These are phyloP conservation scores for Caenorhabditis tropicalis DNA, from an alignment of 1,140 invertebrate genomes.

Conservation along the genomic window DNA sequence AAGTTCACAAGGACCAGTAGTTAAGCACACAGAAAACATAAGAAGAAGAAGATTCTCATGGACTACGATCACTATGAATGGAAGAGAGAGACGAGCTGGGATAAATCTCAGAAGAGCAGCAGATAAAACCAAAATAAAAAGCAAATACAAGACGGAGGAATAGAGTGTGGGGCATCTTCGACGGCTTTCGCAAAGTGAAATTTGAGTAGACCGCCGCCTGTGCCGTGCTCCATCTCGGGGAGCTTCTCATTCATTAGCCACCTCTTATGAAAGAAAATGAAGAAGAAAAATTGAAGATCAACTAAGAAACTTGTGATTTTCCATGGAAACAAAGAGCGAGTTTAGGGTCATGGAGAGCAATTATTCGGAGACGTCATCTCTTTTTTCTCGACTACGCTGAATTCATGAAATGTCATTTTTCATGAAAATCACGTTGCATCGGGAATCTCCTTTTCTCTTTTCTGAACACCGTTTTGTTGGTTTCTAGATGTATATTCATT, in stretches of 20 bases:
- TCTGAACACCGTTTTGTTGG: background rate
- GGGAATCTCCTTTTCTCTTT: background rate
- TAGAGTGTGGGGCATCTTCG: slow-evolving; percentile 39
- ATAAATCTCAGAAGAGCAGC: slow-evolving; percentile 36
- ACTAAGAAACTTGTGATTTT: background rate
- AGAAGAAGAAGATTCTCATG: background rate
- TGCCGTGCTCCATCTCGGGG: slow-evolving; percentile 18
- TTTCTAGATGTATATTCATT: background rate
- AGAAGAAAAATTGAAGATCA: background rate
- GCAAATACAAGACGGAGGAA: slow-evolving; percentile 36
- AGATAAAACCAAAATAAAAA: slow-evolving; percentile 44
- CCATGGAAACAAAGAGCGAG: background rate
- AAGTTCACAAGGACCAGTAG: background rate
- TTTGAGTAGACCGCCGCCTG: slow-evolving; percentile 34
- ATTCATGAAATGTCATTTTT: background rate
- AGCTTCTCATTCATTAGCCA: slow-evolving; percentile 39
- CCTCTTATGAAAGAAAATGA: slow-evolving; percentile 24
- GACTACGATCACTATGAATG: slow-evolving; percentile 29
- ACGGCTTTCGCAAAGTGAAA: slow-evolving; percentile 41
- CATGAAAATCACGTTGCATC: background rate
- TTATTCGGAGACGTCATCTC: background rate
- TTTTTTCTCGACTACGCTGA: background rate
- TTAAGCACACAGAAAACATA: background rate
- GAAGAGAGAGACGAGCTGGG: background rate
- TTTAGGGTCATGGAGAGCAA: background rate